These are phyloP conservation scores for human (Homo sapiens) DNA, from an alignment of 2,113 vertebrate species.

Conservation along the genomic window DNA sequence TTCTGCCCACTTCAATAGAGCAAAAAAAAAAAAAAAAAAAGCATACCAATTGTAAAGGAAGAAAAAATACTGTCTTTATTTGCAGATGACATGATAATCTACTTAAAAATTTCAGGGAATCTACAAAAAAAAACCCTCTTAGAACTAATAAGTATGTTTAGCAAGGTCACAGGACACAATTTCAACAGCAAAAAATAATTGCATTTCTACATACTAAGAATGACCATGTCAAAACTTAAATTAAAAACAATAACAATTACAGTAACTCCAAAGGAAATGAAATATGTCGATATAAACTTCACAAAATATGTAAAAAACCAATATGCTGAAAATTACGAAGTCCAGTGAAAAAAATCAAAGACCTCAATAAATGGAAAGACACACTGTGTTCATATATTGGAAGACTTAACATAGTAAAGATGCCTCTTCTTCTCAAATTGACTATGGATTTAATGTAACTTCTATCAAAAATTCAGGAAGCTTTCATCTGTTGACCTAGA, in stretches of 20 bases:
- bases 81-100: not conserved
- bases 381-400: not conserved
- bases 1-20: not conserved
- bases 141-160: not conserved
- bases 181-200: not conserved
- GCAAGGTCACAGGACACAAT: not conserved
- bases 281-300: not conserved
- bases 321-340: not conserved
- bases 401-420: not conserved
- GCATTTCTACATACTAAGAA: not conserved
- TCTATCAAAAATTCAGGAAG: not conserved
- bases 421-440: not conserved
- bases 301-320: not conserved
- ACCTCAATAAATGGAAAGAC: not conserved
- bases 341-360: not conserved
- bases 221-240: not conserved
- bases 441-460: not conserved
- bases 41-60: not conserved
- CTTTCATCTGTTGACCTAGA: not conserved
- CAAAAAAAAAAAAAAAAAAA: not conserved
- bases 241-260: not conserved
- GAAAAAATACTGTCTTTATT: not conserved
- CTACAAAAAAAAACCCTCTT: not conserved
- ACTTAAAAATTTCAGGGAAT: not conserved
- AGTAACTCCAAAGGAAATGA: not conserved